phyloP scores from a whole-genome alignment of 2,797 vertebrate species.

The Cebuella pygmaea region DNA sequence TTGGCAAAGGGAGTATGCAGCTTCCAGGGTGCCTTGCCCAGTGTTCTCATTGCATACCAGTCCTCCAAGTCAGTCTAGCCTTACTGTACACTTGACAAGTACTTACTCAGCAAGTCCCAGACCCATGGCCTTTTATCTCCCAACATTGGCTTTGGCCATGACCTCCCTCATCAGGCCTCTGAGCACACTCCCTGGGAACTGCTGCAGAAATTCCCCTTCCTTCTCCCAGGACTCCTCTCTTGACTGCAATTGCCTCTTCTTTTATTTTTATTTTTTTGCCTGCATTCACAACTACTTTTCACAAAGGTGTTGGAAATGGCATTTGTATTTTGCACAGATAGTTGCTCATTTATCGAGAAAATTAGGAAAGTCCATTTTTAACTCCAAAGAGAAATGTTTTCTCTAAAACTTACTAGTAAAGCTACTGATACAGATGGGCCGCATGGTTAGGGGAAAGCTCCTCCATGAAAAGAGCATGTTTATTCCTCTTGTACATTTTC shows the following conservation, averaged over 20 bases:
- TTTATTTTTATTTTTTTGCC: not conserved
- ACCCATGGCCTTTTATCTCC: not conserved
- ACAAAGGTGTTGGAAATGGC: constrained; percentile 70
- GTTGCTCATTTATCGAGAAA: constrained; percentile 79
- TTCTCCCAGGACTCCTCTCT: not conserved
- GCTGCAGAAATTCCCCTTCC: not conserved
- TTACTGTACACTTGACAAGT: not conserved
- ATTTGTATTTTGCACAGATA: constrained; percentile 85
- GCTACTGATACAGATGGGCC: constrained; percentile 75
- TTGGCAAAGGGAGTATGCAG: not conserved
- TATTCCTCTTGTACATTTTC: constrained; percentile 79
- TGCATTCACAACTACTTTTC: constrained; percentile 67
- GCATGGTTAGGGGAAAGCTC: constrained; percentile 66
- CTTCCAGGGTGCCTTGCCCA: not conserved
- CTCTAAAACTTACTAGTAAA: constrained; percentile 76
- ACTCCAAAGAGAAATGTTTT: constrained; percentile 80
- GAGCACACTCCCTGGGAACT: not conserved
- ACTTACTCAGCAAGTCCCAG: constrained; percentile 29
- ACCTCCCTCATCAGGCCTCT: not conserved
- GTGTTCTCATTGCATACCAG: not conserved
- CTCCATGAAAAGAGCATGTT: constrained; percentile 81
- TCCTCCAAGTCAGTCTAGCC: not conserved
- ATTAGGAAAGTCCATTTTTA: constrained; percentile 76
- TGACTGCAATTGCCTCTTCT: not conserved
- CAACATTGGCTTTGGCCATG: not conserved